These are phyloP conservation scores for Telenomus remus DNA, from an alignment of 1,140 invertebrate genomes.

Conservation along the genomic window DNA sequence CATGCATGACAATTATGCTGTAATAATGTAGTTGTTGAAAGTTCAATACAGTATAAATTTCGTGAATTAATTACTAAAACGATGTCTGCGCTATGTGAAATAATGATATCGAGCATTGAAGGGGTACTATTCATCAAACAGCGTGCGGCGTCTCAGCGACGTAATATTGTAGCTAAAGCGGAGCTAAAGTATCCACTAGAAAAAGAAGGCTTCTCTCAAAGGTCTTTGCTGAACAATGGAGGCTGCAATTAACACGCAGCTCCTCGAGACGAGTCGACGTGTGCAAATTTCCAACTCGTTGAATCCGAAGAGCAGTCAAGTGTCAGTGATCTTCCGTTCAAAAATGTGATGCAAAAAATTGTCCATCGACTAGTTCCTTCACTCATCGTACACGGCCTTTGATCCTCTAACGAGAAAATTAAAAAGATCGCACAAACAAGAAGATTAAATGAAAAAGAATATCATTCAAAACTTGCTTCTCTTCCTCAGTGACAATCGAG, in stretches of 20 bases:
- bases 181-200: conserved; percentile 59
- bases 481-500: no score
- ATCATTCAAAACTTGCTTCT: no score
- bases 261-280: conserved; percentile 62
- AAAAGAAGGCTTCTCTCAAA: conserved; percentile 58
- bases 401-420: no score
- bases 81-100: conserved; percentile 39
- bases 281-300: conserved; percentile 59
- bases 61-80: conserved; percentile 51
- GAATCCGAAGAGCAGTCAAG: conserved; percentile 35
- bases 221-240: conserved; percentile 54
- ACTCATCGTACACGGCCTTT: background rate
- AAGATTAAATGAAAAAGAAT: no score
- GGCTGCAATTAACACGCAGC: conserved; percentile 61
- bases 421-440: no score
- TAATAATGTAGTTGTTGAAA: conserved; percentile 28
- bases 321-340: conserved; percentile 35
- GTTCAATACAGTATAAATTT: conserved; percentile 45
- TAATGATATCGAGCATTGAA: conserved; percentile 52
- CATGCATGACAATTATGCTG: conserved; percentile 20
- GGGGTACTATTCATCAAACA: conserved; percentile 50
- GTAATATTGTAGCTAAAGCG: conserved; percentile 57
- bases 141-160: conserved; percentile 48
- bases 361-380: background rate
- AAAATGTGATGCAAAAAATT: conserved; percentile 8